phyloP scores from a whole-genome alignment of 2,888 invertebrate genomes.

The Aelia acuminata region DNA sequence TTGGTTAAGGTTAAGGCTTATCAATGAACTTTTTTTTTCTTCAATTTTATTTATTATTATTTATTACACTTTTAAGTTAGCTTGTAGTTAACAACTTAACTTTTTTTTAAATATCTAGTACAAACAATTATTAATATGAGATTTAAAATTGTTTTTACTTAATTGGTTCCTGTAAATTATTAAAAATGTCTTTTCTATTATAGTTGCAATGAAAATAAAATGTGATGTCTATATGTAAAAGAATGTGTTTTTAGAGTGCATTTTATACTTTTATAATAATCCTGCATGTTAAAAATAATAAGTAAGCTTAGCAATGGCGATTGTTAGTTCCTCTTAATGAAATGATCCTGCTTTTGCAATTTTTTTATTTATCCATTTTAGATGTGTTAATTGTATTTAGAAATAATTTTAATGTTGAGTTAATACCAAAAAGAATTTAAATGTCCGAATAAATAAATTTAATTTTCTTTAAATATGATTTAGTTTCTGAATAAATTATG shows the following conservation, averaged over 20 bases:
- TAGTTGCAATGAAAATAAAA: not conserved
- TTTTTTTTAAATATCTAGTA: not conserved
- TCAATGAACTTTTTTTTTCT: not conserved
- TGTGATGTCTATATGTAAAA: conserved; percentile 10
- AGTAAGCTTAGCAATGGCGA: not conserved
- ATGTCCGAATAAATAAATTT: not conserved
- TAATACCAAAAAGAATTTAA: not conserved
- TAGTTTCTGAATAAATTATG: not conserved
- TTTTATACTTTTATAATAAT: conserved; percentile 19
- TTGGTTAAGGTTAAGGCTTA: not conserved
- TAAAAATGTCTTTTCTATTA: not conserved
- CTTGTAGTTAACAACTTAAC: not conserved
- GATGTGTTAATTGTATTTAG: not conserved
- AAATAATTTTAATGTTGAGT: not conserved
- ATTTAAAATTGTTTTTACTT: not conserved
- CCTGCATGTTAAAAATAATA: not conserved
- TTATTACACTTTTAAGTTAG: not conserved
- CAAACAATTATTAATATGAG: not conserved
- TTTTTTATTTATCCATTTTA: not conserved
- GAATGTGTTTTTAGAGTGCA: not conserved
- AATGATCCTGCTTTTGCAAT: not conserved
- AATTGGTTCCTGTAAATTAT: conserved; percentile 25
- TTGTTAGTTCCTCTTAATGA: not conserved
- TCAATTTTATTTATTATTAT: not conserved
- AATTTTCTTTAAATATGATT: not conserved